A percentile compares a stretch with the other conserved stretches of the same genome.
These are phyloP conservation scores for Eledone cirrhosa DNA, from an alignment of 2,888 invertebrate genomes.

Conservation along the genomic window DNA sequence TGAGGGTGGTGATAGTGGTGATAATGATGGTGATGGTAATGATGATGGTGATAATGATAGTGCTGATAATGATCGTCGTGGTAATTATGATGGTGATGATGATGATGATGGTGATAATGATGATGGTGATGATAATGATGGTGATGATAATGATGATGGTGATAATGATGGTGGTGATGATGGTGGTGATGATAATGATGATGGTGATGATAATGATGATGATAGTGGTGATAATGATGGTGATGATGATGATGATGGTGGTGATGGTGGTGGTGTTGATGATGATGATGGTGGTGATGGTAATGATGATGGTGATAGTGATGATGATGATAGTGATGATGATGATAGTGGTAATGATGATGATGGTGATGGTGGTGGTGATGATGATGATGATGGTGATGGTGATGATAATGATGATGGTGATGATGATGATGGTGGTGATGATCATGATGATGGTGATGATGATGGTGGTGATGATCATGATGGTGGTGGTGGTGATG, in stretches of 20 bases:
- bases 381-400: constrained; percentile 9
- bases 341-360: background rate
- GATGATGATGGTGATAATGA: no score
- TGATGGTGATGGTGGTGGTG: background rate
- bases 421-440: no score
- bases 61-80: background rate
- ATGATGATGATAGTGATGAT: constrained; percentile 5
- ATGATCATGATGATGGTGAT: no score
- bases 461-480: no score
- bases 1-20: background rate
- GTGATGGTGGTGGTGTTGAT: background rate
- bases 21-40: background rate
- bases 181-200: background rate
- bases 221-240: background rate
- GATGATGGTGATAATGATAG: background rate
- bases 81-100: no score
- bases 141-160: background rate
- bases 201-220: background rate
- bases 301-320: background rate
- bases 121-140: background rate
- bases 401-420: constrained; percentile 9
- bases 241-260: background rate
- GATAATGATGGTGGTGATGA: background rate
- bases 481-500: background rate
- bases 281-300: no score